Base-by-base conservation (phyloP, 2,797 vertebrate species). In the Sciurus carolinensis region DNA sequence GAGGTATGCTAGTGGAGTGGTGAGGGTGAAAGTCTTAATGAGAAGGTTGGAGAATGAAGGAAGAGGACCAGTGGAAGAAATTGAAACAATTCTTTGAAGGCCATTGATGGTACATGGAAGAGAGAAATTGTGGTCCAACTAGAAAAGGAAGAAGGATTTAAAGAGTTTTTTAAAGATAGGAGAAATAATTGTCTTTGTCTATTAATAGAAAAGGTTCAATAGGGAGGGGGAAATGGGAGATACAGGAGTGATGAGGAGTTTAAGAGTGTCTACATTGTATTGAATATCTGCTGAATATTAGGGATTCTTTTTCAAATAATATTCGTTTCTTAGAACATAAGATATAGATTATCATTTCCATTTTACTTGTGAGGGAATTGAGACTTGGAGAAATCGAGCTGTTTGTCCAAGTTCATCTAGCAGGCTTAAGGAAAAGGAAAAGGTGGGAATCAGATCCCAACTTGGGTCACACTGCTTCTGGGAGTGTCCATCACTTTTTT, bases 91-190 rank as follows among this genome's bases (percentile, higher is more conserved):
- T 57, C 67, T 85, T 87, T 50, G 14, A 66, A 97, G 86, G 39
- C 62, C 24, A 7, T 59, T 59, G 20, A 26, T 69, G 91, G 12
- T 96, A 91, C 83, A 69, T 39, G 59, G 71, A 83, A 75, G 52
- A 83, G n/a, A 94, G 57, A 94, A 94, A 87, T 92, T 33, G 71
- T n/a, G 39, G 17, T 82, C 76, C 42, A 87, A 54, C 24, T 66
- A 75, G 44, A 83, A 62, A 24, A 82, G n/a, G 85, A 86, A 69
- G n/a, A 57, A 44, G 20, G 22, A 42, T 67, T 44, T 33, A 87
- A 67, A 62, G 57, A 93, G 22, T 20, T 71, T 90, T 87, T 79
- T 75, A 26, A 82, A 28, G 50, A 81, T 30, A 81, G 47, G 26
- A 72, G 76, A 95, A 81, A 89, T 62, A 72, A 87, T 22, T 24